A percentile compares a stretch with the other conserved stretches of the same genome.
Conservation (phyloP, 2,888 invertebrate species). For the Oxytorus armatus region DNA sequence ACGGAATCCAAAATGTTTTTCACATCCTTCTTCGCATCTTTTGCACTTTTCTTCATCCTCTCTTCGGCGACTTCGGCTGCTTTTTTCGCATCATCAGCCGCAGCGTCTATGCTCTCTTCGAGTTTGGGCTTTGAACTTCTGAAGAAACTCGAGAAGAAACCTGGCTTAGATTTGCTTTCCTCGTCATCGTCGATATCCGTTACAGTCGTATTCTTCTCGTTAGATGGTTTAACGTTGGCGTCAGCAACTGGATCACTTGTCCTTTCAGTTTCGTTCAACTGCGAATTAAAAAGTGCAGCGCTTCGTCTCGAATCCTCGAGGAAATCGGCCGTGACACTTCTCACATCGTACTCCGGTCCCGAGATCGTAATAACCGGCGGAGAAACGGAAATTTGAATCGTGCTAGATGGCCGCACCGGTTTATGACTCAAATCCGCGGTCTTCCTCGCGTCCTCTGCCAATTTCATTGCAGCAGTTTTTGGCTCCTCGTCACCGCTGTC, state of each 20-base stretch:
- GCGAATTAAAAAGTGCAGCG: conserved; percentile 84
- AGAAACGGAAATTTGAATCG: conserved; percentile 42
- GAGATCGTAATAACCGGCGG: conserved; percentile 60
- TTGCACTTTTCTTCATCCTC: conserved; percentile 63
- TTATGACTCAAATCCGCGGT: conserved; percentile 65
- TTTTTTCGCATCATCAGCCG: conserved; percentile 64
- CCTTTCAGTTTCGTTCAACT: conserved; percentile 71
- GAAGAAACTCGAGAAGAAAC: conserved; percentile 77
- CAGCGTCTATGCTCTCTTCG: conserved; percentile 71
- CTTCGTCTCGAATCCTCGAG: conserved; percentile 84
- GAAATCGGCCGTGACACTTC: conserved; percentile 81
- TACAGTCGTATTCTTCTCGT: conserved; percentile 55
- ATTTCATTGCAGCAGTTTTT: conserved; percentile 71
- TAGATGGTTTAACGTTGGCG: conserved; percentile 41
- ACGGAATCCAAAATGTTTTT: conserved; percentile 64
- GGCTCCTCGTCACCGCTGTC: conserved; percentile 81
- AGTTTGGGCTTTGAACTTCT: conserved; percentile 75
- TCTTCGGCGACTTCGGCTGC: conserved; percentile 66
- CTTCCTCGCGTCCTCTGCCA: conserved; percentile 74
- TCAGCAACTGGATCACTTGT: conserved; percentile 44
- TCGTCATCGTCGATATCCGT: conserved; percentile 68
- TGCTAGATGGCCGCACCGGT: conserved; percentile 23
- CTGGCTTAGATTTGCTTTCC: conserved; percentile 74
- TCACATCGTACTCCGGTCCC: conserved; percentile 71
- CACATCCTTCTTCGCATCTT: conserved; percentile 64